phyloP scores from a whole-genome alignment of 2,888 invertebrate genomes.

The Thera britannica region DNA sequence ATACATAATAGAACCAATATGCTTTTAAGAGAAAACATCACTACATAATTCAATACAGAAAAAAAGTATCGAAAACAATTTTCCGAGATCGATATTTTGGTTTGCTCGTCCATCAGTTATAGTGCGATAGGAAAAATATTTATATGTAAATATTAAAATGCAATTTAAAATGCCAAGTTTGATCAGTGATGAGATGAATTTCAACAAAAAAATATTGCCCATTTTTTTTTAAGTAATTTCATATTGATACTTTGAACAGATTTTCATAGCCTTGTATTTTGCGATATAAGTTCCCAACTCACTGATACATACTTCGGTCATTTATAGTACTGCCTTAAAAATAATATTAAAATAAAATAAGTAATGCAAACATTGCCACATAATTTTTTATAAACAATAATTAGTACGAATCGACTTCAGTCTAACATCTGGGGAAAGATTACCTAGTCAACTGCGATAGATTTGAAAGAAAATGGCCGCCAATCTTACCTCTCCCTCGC shows the following conservation, averaged over 20 bases:
- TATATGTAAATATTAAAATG: constrained; percentile 21
- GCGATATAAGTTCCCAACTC: background rate
- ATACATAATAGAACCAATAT: background rate
- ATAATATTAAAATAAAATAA: constrained; percentile 43
- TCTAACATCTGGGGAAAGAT: constrained; percentile 24
- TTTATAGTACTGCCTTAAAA: constrained; percentile 47
- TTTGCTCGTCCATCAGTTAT: constrained; percentile 24
- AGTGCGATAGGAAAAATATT: constrained; percentile 19
- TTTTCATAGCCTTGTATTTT: constrained; percentile 13
- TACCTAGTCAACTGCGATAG: background rate
- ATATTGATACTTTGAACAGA: background rate
- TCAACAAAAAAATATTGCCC: background rate
- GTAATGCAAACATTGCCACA: constrained; percentile 47
- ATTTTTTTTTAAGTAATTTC: constrained; percentile 1
- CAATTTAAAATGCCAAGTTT: constrained; percentile 18
- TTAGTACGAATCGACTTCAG: constrained; percentile 43
- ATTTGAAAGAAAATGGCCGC: too few species aligned
- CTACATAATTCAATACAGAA: constrained; percentile 8
- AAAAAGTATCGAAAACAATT: constrained; percentile 8
- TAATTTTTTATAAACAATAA: constrained; percentile 44
- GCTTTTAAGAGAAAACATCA: background rate
- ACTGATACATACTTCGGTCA: constrained; percentile 18
- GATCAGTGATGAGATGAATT: constrained; percentile 10
- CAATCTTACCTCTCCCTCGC: too few species aligned
- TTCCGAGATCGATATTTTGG: constrained; percentile 41